Base-by-base conservation (phyloP, 2,888 invertebrate genomes). In the Alviniconcha strummeri region DNA sequence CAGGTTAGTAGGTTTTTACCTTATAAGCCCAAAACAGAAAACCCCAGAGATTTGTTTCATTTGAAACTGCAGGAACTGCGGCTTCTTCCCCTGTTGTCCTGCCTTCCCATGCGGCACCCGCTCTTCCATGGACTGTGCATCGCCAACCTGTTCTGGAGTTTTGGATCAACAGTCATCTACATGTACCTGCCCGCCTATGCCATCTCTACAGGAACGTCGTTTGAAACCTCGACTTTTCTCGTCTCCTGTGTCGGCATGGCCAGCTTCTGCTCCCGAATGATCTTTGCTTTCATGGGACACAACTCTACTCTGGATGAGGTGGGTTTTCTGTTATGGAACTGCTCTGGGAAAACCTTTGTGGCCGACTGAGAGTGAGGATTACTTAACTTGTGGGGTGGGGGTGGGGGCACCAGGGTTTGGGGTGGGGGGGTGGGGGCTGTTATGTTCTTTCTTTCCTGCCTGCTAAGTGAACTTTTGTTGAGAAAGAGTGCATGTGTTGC, bases 71-170 rank as follows among this genome's bases (percentile, higher is more conserved):
- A 83, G 77, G 83, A 83, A 13, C 72, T 90, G 17, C 88, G 86
- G 52, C 85, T 92, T 52, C 84, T 91, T 83, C 91, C 92, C 5
- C 85, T 91, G 36, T 84, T 92, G 54, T 92, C 92, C 15, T 91
- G 91, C 83, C 82, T 90, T 64, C 91, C 92, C 9, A 87, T 92
- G 52, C 86, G 90, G n/a, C 90, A 91, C 85, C 89, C 90, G 0
- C 88, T 91, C 79, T 93, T 93, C 85, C 89, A 89, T 64, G 91
- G 90, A 6, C 88, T 93, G 89, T 90, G 91, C 82, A 89, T 91
- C 55, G 90, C 91, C 57, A 92, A 92, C 86, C 88, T 92, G 80
- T 91, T 93, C 85, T 93, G 92, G 92, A 91, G 92, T 82, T 91
- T 91, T 82, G 93, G 92, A 13, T 90, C 91, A 54, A 89, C 91